phyloP scores from a whole-genome alignment of 2,113 vertebrate species.

The Phylloscopus trochilus region DNA sequence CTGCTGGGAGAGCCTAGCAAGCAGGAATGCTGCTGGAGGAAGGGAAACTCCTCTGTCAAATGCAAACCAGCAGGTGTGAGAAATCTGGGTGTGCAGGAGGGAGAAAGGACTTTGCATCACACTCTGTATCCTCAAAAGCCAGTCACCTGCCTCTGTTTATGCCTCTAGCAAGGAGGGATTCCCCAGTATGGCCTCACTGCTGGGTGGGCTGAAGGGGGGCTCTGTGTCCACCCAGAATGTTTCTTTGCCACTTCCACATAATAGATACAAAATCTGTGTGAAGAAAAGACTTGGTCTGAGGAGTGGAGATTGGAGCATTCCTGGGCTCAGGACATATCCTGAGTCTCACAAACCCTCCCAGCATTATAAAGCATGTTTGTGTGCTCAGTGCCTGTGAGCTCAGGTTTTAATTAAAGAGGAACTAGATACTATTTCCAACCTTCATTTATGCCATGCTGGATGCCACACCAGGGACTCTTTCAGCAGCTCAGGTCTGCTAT shows the following conservation, averaged over 20 bases:
- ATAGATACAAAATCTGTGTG: background rate
- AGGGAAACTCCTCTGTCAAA: constrained; percentile 23
- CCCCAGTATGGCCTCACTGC: fast-evolving
- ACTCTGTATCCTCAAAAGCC: background rate
- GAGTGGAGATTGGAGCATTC: background rate
- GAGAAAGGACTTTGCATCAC: background rate
- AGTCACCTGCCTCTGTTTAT: background rate
- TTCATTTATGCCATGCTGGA: background rate
- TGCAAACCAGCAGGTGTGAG: constrained; percentile 25
- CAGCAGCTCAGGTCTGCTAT: background rate
- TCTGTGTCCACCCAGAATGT: background rate
- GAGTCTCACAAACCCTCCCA: background rate
- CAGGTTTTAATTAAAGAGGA: constrained; percentile 12
- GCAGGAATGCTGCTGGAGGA: background rate
- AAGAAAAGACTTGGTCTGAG: background rate
- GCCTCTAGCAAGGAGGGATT: background rate
- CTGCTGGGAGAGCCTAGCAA: background rate
- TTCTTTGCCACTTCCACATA: background rate
- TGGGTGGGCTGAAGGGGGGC: background rate
- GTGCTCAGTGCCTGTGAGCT: background rate
- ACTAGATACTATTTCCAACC: background rate
- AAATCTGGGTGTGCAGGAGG: background rate
- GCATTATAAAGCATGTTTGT: background rate
- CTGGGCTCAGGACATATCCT: background rate
- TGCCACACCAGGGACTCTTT: background rate